Percentiles rank a stretch among this genome's conserved stretches.
These are phyloP conservation scores for Varanus salvator DNA, from an alignment of 2,113 vertebrate species.

Conservation along the genomic window DNA sequence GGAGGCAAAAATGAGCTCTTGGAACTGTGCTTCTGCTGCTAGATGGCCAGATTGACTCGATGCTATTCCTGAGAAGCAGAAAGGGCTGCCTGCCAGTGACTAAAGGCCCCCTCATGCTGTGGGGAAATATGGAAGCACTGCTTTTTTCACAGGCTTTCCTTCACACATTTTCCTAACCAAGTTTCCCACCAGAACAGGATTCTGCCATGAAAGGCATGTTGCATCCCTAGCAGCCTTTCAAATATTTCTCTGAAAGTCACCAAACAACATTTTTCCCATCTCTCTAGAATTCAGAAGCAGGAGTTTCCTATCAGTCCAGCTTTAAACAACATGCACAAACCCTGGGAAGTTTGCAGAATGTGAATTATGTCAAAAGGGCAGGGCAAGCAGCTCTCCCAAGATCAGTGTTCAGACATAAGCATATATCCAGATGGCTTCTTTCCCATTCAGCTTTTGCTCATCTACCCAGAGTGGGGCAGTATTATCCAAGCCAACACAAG, in stretches of 20 bases:
- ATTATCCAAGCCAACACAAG: not conserved
- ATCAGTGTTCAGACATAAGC: constrained; percentile 32
- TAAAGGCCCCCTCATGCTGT: not conserved
- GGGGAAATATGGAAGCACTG: not conserved
- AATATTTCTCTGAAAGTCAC: constrained; percentile 53
- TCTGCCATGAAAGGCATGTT: constrained; percentile 40
- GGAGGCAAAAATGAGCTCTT: too few relatives aligned
- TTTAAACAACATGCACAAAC: constrained; percentile 59
- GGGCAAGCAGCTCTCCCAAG: constrained; percentile 44
- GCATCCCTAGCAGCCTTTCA: constrained; percentile 48
- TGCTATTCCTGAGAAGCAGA: not conserved
- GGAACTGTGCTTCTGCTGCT: too few relatives aligned
- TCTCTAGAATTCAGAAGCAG: constrained; percentile 50
- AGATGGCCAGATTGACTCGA: too few relatives aligned
- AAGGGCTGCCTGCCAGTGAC: too few relatives aligned
- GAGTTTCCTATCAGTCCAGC: constrained; percentile 64
- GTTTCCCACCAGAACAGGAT: constrained; percentile 34
- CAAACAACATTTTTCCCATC: constrained; percentile 41
- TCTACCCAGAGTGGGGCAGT: not conserved
- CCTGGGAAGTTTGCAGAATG: constrained; percentile 67
- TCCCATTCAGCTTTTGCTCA: constrained; percentile 9
- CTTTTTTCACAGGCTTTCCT: too few relatives aligned
- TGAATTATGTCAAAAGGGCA: constrained; percentile 49
- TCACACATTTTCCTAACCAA: too few relatives aligned
- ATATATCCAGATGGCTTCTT: not conserved